Evolutionary conservation across 2,888 invertebrate species (phyloP).

Genomic region (Himalopsyche kuldschensis): DNA sequence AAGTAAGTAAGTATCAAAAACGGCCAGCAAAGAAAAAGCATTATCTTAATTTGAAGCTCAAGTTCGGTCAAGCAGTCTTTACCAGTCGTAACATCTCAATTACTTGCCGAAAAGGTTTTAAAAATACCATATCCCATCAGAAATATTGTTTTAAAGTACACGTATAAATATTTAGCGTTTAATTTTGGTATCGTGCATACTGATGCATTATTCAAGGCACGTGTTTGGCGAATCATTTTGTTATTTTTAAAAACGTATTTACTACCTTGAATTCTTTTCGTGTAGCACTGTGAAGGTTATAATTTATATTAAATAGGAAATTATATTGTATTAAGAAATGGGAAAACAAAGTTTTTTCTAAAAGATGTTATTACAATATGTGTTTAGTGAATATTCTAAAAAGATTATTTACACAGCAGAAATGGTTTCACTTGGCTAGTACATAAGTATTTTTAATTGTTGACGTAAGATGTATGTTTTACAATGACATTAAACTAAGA

Average conservation of each 20-base stretch:
- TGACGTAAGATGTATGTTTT: too few species aligned
- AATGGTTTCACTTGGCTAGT: too few species aligned
- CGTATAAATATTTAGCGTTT: neutral
- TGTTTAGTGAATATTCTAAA: too few species aligned
- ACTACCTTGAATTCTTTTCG: too few species aligned
- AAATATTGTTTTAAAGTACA: neutral
- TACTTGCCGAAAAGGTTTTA: neutral
- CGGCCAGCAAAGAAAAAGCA: neutral
- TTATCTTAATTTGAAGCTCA: neutral
- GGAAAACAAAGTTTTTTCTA: too few species aligned
- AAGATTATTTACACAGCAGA: too few species aligned
- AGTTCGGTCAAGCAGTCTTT: neutral
- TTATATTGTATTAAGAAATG: too few species aligned
- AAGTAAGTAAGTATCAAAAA: neutral
- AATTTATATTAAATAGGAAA: too few species aligned
- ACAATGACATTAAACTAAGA: too few species aligned
- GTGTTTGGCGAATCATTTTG: neutral
- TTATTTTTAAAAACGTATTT: neutral
- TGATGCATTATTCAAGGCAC: neutral
- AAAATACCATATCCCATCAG: neutral
- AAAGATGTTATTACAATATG: too few species aligned
- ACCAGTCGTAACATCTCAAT: neutral
- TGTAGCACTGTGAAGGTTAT: too few species aligned
- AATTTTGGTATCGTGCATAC: neutral
- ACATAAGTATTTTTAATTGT: too few species aligned